phyloP scores from a whole-genome alignment of 1,140 invertebrate species.

The Drosophila malerkotliana region DNA sequence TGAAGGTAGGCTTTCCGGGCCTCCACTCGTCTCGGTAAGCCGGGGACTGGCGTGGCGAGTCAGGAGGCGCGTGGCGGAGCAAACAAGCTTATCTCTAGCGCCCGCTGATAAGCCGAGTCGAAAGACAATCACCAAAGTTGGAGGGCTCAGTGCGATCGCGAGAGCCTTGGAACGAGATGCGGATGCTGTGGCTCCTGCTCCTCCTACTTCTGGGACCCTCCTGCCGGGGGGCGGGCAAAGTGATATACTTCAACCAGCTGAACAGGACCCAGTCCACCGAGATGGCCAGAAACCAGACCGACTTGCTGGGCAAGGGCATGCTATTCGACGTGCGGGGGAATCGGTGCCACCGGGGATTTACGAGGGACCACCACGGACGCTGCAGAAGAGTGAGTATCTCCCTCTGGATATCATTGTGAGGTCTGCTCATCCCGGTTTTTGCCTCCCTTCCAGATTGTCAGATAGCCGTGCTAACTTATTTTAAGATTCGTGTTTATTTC shows the following conservation, averaged over 20 bases:
- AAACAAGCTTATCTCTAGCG: slow-evolving; percentile 1
- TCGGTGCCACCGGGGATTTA: slow-evolving; percentile 51
- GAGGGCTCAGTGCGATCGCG: slow-evolving; percentile 26
- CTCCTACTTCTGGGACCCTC: slow-evolving; percentile 3
- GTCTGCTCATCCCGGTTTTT: neutral
- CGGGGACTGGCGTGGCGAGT: neutral
- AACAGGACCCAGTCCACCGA: slow-evolving; percentile 15
- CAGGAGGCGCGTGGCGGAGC: slow-evolving; percentile 2
- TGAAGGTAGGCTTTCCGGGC: neutral
- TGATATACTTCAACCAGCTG: slow-evolving; percentile 59
- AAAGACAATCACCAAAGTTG: neutral
- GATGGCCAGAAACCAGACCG: neutral
- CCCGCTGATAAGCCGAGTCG: slow-evolving; percentile 29
- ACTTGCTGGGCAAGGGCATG: slow-evolving; percentile 53
- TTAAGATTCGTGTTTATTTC: slow-evolving; percentile 21
- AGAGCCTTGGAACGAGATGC: slow-evolving; percentile 30
- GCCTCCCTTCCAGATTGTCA: slow-evolving; percentile 39
- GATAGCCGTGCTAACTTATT: slow-evolving; percentile 19
- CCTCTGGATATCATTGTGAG: too few species aligned
- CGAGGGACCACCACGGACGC: slow-evolving; percentile 64
- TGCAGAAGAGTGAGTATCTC: slow-evolving; percentile 63
- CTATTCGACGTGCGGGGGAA: slow-evolving; percentile 39
- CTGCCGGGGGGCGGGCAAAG: slow-evolving; percentile 31
- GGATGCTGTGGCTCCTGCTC: slow-evolving; percentile 4
- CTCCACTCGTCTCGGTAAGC: too few species aligned